Conservation (phyloP, 1,140 invertebrate genomes). For the Holcopasites calliopsidis region DNA sequence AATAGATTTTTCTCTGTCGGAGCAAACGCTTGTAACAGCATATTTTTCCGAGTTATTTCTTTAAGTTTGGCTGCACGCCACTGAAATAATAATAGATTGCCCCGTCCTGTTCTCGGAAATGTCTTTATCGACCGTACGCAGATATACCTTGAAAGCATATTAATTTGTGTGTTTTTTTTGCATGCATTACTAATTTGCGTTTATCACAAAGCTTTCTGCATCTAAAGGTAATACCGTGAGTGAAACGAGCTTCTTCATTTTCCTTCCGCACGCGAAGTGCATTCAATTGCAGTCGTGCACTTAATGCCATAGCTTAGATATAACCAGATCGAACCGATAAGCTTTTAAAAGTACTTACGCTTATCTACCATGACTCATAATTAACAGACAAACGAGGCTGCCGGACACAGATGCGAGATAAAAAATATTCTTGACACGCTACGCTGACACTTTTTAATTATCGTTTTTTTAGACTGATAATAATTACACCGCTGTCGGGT, state of each 20-base stretch:
- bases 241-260: not conserved
- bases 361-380: constrained; percentile 1
- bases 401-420: not conserved
- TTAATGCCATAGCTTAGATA: constrained; percentile 9
- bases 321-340: constrained; percentile 36
- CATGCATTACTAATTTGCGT: no score
- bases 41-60: constrained; percentile 50
- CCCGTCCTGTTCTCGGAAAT: constrained; percentile 30
- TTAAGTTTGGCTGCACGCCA: constrained; percentile 64
- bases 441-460: not conserved
- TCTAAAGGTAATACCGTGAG: not conserved
- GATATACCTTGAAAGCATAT: no score
- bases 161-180: no score
- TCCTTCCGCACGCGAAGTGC: no score
- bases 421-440: not conserved
- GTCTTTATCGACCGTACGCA: no score
- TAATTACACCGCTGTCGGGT: no score
- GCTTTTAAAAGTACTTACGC: not conserved
- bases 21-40: not conserved
- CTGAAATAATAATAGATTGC: constrained; percentile 68
- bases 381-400: not conserved
- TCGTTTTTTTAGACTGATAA: no score
- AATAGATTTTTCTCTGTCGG: not conserved
- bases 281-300: constrained; percentile 23
- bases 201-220: no score